These are phyloP conservation scores for Lasioglossum leucozonium DNA, from an alignment of 2,888 invertebrate genomes.

Conservation along the genomic window DNA sequence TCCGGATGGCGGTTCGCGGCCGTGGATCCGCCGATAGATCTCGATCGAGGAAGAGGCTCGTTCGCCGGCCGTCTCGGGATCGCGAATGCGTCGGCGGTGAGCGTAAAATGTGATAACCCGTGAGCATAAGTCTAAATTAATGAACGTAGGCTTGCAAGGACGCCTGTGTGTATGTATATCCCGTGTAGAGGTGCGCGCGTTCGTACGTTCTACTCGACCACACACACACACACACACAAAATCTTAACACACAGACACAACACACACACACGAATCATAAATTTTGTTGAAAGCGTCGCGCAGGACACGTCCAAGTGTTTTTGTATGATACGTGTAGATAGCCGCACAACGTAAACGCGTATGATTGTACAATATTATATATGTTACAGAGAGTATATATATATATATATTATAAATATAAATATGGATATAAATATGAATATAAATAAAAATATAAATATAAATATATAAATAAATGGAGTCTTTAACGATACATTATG, in stretches of 20 bases:
- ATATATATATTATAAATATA: slow-evolving; percentile 71
- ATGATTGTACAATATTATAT: slow-evolving; percentile 81
- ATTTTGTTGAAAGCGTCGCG: slow-evolving; percentile 60
- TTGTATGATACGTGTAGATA: slow-evolving; percentile 84
- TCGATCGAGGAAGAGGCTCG: not conserved
- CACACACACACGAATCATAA: slow-evolving; percentile 11
- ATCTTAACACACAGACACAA: not conserved
- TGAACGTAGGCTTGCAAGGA: slow-evolving; percentile 63
- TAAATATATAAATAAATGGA: slow-evolving; percentile 77
- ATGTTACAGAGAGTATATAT: slow-evolving; percentile 80
- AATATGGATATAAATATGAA: slow-evolving; percentile 53
- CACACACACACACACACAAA: not conserved
- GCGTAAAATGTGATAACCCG: slow-evolving; percentile 81
- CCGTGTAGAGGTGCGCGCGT: slow-evolving; percentile 23
- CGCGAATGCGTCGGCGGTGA: slow-evolving; percentile 58
- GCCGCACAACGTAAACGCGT: slow-evolving; percentile 79
- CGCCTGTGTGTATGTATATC: slow-evolving; percentile 31
- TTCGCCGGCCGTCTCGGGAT: slow-evolving; percentile 32
- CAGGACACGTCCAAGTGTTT: slow-evolving; percentile 75
- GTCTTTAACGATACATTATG: slow-evolving; percentile 75
- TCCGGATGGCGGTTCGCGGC: slow-evolving; percentile 5
- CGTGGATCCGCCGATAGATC: slow-evolving; percentile 9
- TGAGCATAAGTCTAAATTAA: slow-evolving; percentile 75
- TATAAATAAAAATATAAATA: slow-evolving; percentile 71
- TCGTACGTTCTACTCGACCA: slow-evolving; percentile 18